Conservation (phyloP, 2,888 invertebrate species). For the Cylloceria caligata region DNA sequence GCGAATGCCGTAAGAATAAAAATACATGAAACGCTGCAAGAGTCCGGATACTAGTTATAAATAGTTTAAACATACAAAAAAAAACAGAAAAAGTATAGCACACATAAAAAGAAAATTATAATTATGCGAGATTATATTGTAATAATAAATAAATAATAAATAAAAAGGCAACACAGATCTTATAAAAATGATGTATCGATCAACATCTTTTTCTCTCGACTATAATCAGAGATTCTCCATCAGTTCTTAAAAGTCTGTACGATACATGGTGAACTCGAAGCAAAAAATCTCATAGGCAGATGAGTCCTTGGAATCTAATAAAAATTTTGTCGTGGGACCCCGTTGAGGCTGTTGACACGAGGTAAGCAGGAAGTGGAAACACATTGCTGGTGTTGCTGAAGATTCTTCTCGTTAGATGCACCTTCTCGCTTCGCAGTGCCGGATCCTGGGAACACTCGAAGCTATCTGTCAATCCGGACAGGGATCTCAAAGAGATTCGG, state of each 20-base stretch:
- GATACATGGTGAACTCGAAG: background rate
- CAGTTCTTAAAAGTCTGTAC: background rate
- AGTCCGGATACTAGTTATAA: no score
- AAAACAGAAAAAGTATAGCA: no score
- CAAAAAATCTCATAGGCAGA: constrained; percentile 34
- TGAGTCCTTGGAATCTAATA: constrained; percentile 18
- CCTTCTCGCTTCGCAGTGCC: constrained; percentile 53
- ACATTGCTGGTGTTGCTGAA: constrained; percentile 36
- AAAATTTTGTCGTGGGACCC: constrained; percentile 47
- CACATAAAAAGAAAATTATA: no score
- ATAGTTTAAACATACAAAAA: no score
- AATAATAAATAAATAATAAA: background rate
- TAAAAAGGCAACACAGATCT: background rate
- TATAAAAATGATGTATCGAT: background rate
- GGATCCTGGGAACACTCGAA: constrained; percentile 82
- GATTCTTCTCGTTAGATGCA: constrained; percentile 53
- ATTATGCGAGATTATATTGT: no score
- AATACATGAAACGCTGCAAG: no score
- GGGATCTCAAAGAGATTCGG: constrained; percentile 83
- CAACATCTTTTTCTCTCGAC: background rate
- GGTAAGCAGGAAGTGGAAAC: constrained; percentile 58
- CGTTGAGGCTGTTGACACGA: constrained; percentile 8
- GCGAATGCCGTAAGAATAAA: no score
- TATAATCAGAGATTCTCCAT: background rate
- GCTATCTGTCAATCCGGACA: constrained; percentile 84